Percentiles rank a stretch among this genome's conserved stretches.
Conservation (phyloP, 2,888 invertebrate genomes). For the Pimpla rufipes region DNA sequence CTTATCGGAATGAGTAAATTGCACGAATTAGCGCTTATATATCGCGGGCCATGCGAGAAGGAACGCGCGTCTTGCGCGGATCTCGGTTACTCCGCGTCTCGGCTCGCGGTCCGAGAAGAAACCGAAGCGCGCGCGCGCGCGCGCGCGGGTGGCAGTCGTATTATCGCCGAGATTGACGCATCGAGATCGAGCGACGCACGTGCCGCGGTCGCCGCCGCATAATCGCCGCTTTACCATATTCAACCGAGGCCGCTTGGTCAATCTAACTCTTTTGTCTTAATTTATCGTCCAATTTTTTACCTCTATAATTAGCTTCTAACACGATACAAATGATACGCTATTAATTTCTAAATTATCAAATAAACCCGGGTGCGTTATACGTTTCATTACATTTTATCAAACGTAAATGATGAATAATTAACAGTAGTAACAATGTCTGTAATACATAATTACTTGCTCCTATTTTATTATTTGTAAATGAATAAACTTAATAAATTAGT, state of each 20-base stretch:
- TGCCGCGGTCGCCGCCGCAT: not conserved
- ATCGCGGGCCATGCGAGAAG: constrained; percentile 51
- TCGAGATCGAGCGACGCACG: constrained; percentile 58
- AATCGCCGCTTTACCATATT: constrained; percentile 6
- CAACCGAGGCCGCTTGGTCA: constrained; percentile 2
- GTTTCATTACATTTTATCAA: too few relatives aligned
- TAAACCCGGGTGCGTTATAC: too few relatives aligned
- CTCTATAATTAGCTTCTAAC: not conserved
- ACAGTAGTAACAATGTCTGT: too few relatives aligned
- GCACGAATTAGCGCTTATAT: constrained; percentile 62
- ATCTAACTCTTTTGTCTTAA: not conserved
- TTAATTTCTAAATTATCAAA: not conserved
- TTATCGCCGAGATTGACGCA: constrained; percentile 58
- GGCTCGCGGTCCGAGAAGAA: constrained; percentile 23
- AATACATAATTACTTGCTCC: too few relatives aligned
- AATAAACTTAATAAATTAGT: too few relatives aligned
- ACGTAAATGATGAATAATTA: too few relatives aligned
- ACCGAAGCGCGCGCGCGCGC: not conserved
- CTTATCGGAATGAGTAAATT: constrained; percentile 68
- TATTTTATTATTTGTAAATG: too few relatives aligned
- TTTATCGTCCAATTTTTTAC: not conserved
- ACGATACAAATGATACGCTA: not conserved
- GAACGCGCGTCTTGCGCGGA: constrained; percentile 48
- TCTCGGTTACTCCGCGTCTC: constrained; percentile 36
- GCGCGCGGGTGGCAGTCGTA: constrained; percentile 41